Evolutionary conservation across 2,113 vertebrate genomes (phyloP), one percentile per base, ranked within the genome.

Genomic region (Monopterus albus): DNA sequence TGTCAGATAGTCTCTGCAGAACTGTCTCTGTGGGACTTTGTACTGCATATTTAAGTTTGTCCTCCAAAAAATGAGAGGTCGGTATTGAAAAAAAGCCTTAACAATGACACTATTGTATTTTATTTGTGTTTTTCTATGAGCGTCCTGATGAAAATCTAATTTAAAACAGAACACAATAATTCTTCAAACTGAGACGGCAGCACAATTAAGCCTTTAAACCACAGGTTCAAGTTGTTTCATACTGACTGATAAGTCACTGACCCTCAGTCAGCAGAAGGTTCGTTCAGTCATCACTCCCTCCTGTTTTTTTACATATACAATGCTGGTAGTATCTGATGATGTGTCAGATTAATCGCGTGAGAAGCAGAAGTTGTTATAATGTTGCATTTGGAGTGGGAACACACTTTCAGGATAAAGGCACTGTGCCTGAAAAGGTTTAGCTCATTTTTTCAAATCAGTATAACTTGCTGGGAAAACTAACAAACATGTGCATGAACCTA

Each of bases 41-140:
- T 58, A 78, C 49, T 43, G 31, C 35, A 33, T 21, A 72, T 46
- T 55, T 33, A 59, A 1, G 45, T 64, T 72, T 67, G 12, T n/a
- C 58, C 40, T 73, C 69, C 39, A 50, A 58, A 65, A 26, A 80
- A 46, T 10, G 15, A 78, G n/a, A 26, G 9, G 59, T 53, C 35
- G 52, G 26, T 28, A 20, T 59, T 67, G 42, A 29, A 12, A 36
- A 42, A 53, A 65, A 65, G 47, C 18, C n/a, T 5, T 38, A 62
- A 83, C 68, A 84, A 65, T 61, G 40, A 40, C 21, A 26, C 36
- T 31, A 39, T 83, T 82, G 62, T 81, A 15, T 53, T 59, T 47
- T 47, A 26, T 36, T 35, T 50, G 28, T 62, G 17, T 57, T 20
- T 56, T 58, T 20, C 17, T 45, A 21, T 40, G 46, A 17, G 18